Conservation (phyloP, 2,888 invertebrate species). For the Glyphotaelius pellucidus region DNA sequence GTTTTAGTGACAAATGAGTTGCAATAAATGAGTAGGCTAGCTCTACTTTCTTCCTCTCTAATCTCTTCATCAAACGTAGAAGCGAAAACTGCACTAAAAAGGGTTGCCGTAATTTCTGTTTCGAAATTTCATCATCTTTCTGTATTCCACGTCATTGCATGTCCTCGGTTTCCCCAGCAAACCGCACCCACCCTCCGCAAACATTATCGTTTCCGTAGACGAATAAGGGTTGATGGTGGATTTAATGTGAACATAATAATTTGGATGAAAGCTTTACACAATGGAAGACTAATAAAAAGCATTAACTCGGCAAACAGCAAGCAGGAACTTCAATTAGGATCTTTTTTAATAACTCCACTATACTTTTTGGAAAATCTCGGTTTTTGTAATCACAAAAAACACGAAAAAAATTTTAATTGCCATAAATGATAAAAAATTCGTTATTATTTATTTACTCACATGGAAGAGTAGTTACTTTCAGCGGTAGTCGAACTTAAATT, state of each 20-base stretch:
- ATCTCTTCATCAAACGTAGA: no score
- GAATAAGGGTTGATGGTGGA: slow-evolving; percentile 51
- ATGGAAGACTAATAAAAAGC: slow-evolving; percentile 33
- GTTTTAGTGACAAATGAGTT: no score
- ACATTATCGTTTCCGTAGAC: slow-evolving; percentile 57
- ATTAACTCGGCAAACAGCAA: not conserved
- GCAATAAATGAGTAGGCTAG: no score
- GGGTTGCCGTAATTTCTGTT: not conserved
- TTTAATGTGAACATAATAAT: slow-evolving; percentile 54
- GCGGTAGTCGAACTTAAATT: not conserved
- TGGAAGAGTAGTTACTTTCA: not conserved
- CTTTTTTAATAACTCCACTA: not conserved
- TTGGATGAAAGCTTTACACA: slow-evolving; percentile 14
- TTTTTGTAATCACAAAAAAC: not conserved
- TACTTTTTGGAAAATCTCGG: not conserved
- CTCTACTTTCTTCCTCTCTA: no score
- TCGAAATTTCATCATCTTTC: slow-evolving; percentile 1
- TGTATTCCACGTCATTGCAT: not conserved
- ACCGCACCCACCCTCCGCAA: slow-evolving; percentile 45
- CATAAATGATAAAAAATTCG: not conserved
- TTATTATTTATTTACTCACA: no score
- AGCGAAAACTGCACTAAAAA: no score
- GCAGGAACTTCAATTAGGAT: slow-evolving; percentile 14
- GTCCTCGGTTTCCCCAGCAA: slow-evolving; percentile 25
- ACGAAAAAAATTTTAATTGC: not conserved